Percentiles rank a stretch among this genome's conserved stretches.
Conservation (phyloP, 2,888 invertebrate species). For the Limenitis camilla region DNA sequence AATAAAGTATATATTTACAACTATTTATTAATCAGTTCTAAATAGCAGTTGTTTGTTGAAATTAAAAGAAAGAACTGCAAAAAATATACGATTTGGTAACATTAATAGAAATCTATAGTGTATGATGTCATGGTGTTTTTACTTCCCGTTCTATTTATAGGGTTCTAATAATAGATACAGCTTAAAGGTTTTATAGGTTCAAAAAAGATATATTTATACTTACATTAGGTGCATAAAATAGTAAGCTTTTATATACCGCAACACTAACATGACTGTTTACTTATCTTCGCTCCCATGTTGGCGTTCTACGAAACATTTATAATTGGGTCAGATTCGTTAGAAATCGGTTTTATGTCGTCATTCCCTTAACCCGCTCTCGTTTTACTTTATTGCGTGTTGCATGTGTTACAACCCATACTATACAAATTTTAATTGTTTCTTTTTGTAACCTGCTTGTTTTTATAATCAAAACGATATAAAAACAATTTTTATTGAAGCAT, state of each 20-base stretch:
- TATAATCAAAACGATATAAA: background rate
- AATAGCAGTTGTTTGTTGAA: slow-evolving; percentile 2
- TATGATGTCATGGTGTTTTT: slow-evolving; percentile 35
- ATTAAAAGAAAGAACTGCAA: too few relatives aligned
- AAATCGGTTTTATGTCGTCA: slow-evolving; percentile 31
- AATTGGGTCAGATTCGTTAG: slow-evolving; percentile 42
- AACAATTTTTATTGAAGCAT: too few relatives aligned
- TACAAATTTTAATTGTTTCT: background rate
- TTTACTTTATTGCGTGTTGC: slow-evolving; percentile 26
- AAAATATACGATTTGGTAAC: slow-evolving; percentile 13
- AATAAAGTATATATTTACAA: too few relatives aligned
- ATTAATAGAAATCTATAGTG: slow-evolving; percentile 16
- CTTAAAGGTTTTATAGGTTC: slow-evolving; percentile 18
- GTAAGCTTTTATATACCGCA: background rate
- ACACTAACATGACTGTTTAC: slow-evolving; percentile 15
- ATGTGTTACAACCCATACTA: slow-evolving; percentile 1
- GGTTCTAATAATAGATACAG: slow-evolving; percentile 38
- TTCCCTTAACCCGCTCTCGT: slow-evolving; percentile 30
- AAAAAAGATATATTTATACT: too few relatives aligned
- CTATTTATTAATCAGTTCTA: too few relatives aligned
- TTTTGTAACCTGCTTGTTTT: background rate
- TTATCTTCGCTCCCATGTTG: slow-evolving; percentile 14
- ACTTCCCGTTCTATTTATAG: slow-evolving; percentile 56
- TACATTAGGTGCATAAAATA: too few relatives aligned
- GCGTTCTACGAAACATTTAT: slow-evolving; percentile 29